phyloP scores from a whole-genome alignment of 2,797 vertebrate species.

The Gallirallus australis region DNA sequence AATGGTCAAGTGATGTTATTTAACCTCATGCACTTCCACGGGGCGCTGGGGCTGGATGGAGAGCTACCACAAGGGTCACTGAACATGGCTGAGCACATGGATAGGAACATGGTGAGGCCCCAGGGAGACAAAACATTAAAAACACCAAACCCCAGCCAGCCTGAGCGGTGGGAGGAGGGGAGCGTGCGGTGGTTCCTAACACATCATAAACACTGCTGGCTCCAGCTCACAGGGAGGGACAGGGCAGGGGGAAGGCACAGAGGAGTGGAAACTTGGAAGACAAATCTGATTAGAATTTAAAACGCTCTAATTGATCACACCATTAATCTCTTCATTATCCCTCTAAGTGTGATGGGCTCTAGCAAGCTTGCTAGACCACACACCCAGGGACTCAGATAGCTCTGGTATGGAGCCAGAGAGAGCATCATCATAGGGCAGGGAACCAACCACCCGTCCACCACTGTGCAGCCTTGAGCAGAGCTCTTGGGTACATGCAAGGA shows the following conservation, averaged over 20 bases:
- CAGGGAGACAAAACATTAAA: neutral
- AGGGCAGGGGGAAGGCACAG: fast-evolving
- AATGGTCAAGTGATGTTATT: neutral
- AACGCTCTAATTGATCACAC: neutral
- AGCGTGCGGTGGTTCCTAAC: neutral
- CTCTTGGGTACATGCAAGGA: neutral
- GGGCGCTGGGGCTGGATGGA: neutral
- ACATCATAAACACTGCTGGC: neutral
- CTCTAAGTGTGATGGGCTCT: neutral
- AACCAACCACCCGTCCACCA: neutral
- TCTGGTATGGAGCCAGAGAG: neutral
- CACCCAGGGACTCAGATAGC: neutral
- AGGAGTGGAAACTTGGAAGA: neutral
- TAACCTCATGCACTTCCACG: neutral
- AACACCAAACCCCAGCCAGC: neutral
- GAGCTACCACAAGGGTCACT: neutral
- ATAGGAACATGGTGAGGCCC: neutral
- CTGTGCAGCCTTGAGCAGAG: neutral
- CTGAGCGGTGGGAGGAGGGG: neutral
- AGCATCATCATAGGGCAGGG: neutral
- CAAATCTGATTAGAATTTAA: neutral
- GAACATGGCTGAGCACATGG: neutral
- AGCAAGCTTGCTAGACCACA: neutral
- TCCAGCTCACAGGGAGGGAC: neutral
- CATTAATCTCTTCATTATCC: neutral